Conservation (phyloP, 2,113 vertebrate genomes). For the Cinclus mexicanus region DNA sequence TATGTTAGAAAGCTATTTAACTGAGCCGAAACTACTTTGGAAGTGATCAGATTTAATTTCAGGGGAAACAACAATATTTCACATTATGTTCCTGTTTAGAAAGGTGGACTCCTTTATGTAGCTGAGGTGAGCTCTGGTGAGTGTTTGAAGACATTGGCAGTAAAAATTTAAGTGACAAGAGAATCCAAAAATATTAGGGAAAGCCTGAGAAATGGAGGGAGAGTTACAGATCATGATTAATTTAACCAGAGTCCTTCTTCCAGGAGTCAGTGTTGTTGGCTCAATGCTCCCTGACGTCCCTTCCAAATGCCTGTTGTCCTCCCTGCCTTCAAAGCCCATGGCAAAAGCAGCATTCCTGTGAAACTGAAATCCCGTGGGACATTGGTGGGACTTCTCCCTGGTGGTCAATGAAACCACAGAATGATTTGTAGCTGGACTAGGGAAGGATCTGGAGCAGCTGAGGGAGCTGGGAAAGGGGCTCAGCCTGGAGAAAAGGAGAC, state of each 20-base stretch:
- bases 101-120: neutral
- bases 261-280: too few species aligned
- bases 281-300: neutral
- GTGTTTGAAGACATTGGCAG: neutral
- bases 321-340: accelerated
- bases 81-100: neutral
- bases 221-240: accelerated
- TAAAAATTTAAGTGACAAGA: neutral
- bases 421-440: neutral
- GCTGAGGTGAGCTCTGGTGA: neutral
- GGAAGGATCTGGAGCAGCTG: neutral
- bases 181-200: neutral
- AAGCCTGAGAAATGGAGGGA: neutral
- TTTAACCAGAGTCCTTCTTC: neutral
- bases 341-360: neutral
- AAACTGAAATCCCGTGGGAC: neutral
- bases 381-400: neutral
- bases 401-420: neutral
- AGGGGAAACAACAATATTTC: neutral
- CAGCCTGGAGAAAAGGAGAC: neutral
- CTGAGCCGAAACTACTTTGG: neutral
- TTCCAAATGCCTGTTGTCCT: neutral
- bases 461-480: neutral
- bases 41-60: constrained; percentile 3
- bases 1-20: constrained; percentile 2